Evolutionary conservation across 1,140 invertebrate species (phyloP), one percentile per base, ranked within the genome.

Genomic region (Lutraria rhynchaena): DNA sequence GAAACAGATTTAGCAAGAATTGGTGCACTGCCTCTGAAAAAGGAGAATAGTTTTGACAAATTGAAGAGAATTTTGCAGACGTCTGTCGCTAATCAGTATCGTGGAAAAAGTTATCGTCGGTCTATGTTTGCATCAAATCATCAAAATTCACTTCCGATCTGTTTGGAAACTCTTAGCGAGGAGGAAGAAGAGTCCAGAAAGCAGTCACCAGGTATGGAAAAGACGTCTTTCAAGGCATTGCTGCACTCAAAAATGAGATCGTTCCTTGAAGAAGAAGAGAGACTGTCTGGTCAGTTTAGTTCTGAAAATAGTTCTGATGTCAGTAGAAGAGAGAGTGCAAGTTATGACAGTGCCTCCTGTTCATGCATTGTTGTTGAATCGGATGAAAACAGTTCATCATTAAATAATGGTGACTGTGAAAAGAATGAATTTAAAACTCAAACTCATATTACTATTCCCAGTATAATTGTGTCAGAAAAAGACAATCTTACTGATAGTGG

Each of bases 101-200:
- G 60, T 70, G 76, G 57, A 22, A 63, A 58, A 37, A 58, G 81
- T 71, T 29, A 49, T 24, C 80, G 84, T 44, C 83, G 86, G n/a
- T 84, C 84, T 58, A 82, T 85, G 29, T 91, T 89, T 81, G 85
- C 85, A 5, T 71, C 55, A 51, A 61, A 70, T 24, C 82, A 87
- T 22, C 89, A 91, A 55, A 89, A 89, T 37, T 90, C 90, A 9
- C 49, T 91, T 33, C 90, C 89, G 24, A 63, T 87, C n/a, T 88
- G 77, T 70, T 77, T 91, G 11, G 90, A 91, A 58, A 89, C 89
- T 17, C 49, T 91, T 19, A 85, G 71, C 31, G 90, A 91, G 63
- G 88, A 90, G 70, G 90, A 90, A 31, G 89, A 90, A 80, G 67
- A 57, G 49, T 76, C 58, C 35, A 69, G 55, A 55, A 57, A 65